Evolutionary conservation across 2,888 invertebrate species (phyloP).

Genomic region (Noctua janthina): DNA sequence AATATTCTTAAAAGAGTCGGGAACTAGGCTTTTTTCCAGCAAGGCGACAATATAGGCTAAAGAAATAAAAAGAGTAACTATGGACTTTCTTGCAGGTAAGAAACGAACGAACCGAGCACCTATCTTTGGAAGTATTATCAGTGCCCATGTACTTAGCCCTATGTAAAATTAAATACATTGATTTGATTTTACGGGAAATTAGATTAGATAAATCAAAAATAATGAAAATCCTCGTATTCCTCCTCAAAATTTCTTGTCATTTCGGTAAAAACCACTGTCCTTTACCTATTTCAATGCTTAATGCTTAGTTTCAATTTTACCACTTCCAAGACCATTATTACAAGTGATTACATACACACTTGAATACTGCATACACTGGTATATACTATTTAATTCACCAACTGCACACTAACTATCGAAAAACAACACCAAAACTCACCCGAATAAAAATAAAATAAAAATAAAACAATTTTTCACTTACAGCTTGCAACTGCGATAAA

Average conservation of each 20-base stretch:
- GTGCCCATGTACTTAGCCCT: background rate
- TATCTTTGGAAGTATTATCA: background rate
- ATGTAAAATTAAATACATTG: background rate
- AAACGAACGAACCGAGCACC: background rate
- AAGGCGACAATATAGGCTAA: no score
- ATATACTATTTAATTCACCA: background rate
- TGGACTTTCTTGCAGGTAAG: background rate
- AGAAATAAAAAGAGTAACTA: background rate
- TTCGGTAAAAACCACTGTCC: background rate
- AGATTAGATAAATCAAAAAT: background rate
- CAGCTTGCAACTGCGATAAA: conserved; percentile 59
- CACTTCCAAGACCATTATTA: background rate
- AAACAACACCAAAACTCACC: background rate
- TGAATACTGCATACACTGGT: background rate
- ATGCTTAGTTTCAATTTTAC: background rate
- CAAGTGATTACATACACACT: conserved; percentile 6
- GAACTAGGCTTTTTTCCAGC: no score
- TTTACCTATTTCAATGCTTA: background rate
- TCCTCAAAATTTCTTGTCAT: background rate
- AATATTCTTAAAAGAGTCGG: background rate
- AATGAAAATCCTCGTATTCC: background rate
- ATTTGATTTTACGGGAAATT: background rate
- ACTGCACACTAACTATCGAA: background rate
- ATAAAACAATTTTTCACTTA: conserved; percentile 57
- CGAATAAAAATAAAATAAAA: background rate